These are phyloP conservation scores for Anhinga rufa DNA, from an alignment of 2,113 vertebrate genomes.

Conservation along the genomic window DNA sequence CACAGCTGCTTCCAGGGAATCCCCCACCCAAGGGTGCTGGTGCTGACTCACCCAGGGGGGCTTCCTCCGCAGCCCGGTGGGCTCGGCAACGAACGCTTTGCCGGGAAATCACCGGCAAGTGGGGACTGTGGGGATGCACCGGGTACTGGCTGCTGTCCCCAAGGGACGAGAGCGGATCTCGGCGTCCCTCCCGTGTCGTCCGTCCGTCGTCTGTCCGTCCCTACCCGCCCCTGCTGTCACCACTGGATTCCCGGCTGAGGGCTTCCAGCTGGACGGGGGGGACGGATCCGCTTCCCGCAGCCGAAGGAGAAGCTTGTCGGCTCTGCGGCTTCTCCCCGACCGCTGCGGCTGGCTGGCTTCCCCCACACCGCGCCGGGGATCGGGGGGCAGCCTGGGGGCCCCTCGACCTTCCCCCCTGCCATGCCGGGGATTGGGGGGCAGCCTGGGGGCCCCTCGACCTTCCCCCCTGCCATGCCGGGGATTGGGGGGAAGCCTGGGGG, in stretches of 20 bases:
- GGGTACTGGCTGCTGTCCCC: neutral
- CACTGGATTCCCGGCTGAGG: neutral
- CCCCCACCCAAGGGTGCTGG: neutral
- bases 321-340: neutral
- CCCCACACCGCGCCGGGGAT: neutral
- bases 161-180: neutral
- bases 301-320: neutral
- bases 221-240: too few relatives aligned
- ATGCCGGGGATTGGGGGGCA: neutral
- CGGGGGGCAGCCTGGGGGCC: too few relatives aligned
- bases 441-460: neutral
- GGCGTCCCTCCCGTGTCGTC: too few relatives aligned
- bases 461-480: neutral
- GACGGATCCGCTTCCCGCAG: neutral
- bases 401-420: too few relatives aligned
- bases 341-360: neutral
- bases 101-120: neutral
- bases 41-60: neutral
- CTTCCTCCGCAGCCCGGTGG: neutral
- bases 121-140: neutral
- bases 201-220: too few relatives aligned
- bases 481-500: too few relatives aligned
- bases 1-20: neutral
- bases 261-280: neutral
- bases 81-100: neutral